phyloP scores from a whole-genome alignment of 2,888 invertebrate genomes.

The Drosophila dives region DNA sequence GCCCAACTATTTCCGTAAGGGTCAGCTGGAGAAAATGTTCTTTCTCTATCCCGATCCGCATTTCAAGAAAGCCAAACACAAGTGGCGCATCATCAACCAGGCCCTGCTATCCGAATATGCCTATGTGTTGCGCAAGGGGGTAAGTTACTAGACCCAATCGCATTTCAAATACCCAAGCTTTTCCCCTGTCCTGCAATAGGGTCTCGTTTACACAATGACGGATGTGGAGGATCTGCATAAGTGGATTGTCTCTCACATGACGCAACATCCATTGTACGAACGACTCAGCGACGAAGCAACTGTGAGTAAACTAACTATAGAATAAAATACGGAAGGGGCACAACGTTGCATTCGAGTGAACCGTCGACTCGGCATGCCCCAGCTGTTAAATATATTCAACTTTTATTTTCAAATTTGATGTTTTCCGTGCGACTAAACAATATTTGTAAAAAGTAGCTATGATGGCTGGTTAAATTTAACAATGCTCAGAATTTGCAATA shows the following conservation, averaged over 20 bases:
- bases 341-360: not conserved
- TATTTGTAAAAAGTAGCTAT: not conserved
- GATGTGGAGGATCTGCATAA: conserved; percentile 98
- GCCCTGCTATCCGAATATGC: conserved; percentile 98
- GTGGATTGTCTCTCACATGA: conserved; percentile 98
- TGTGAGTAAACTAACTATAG: conserved; percentile 85
- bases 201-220: conserved; percentile 97
- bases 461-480: not conserved
- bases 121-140: conserved; percentile 93
- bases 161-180: not conserved
- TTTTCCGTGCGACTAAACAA: not conserved
- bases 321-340: not conserved
- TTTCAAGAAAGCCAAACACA: conserved; percentile 99
- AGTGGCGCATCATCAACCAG: conserved; percentile 99
- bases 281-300: conserved; percentile 90
- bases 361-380: not conserved
- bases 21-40: conserved; percentile 98
- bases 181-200: conserved; percentile 86
- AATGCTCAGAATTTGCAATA: not conserved
- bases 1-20: conserved; percentile 98
- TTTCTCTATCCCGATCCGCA: conserved; percentile 99
- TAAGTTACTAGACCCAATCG: conserved; percentile 82
- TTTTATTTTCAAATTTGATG: not conserved
- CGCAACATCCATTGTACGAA: conserved; percentile 95
- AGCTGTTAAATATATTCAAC: too few species aligned